These are phyloP conservation scores for Crenichthys baileyi DNA, from an alignment of 2,797 vertebrate genomes.

Conservation along the genomic window DNA sequence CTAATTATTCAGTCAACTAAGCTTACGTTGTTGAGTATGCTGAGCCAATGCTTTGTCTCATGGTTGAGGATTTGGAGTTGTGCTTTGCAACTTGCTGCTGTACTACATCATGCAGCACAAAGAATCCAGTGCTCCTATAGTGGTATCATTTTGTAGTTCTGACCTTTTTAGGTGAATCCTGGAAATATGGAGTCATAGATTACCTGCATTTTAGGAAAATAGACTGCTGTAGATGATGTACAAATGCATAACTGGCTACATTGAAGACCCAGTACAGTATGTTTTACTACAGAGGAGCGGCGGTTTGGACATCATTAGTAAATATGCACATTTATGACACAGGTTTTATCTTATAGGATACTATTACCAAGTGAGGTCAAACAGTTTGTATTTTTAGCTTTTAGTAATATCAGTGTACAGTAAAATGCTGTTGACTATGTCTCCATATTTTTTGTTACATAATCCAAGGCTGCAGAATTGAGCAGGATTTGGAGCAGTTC, in stretches of 20 bases:
- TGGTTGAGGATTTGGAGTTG: constrained; percentile 50
- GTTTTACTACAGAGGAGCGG: constrained; percentile 63
- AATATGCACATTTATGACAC: constrained; percentile 51
- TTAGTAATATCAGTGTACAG: constrained; percentile 13
- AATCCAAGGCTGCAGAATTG: constrained; percentile 33
- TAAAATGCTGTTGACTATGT: constrained; percentile 20
- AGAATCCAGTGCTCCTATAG: constrained; percentile 46
- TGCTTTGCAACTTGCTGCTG: constrained; percentile 45
- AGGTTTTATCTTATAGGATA: constrained; percentile 33
- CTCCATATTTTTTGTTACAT: constrained; percentile 28
- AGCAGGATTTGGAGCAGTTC: constrained; percentile 60
- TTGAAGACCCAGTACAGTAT: constrained; percentile 72
- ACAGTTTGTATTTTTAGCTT: constrained; percentile 21
- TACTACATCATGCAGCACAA: constrained; percentile 57
- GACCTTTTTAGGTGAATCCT: constrained; percentile 36
- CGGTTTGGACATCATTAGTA: constrained; percentile 47
- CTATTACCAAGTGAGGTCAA: constrained; percentile 35
- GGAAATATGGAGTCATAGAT: constrained; percentile 43
- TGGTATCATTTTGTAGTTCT: constrained; percentile 39
- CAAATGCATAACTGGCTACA: constrained; percentile 69
- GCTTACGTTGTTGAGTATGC: constrained; percentile 56
- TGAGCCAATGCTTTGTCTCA: constrained; percentile 57
- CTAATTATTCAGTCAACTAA: constrained; percentile 75
- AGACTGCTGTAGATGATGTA: constrained; percentile 50
- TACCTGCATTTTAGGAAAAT: constrained; percentile 56